Conservation (phyloP, 2,113 vertebrate species). For the rat (Rattus norvegicus) region DNA sequence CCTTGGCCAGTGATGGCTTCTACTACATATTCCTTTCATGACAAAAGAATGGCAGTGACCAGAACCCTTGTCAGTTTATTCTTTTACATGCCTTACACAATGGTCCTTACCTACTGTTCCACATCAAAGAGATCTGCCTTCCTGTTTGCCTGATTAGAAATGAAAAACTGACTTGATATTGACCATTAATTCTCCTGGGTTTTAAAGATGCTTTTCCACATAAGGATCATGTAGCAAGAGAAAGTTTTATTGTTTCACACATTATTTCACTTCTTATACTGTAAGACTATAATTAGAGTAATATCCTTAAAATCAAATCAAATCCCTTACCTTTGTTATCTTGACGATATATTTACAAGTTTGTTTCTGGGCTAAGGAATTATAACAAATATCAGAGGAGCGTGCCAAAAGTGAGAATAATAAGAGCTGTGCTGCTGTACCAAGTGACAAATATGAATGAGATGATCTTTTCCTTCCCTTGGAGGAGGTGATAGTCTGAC, state of each 20-base stretch:
- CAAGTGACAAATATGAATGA: constrained; percentile 65
- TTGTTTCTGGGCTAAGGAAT: constrained; percentile 78
- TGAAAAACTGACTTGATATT: background rate
- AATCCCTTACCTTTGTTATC: constrained; percentile 58
- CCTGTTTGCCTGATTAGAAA: constrained; percentile 6
- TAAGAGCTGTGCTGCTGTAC: constrained; percentile 60
- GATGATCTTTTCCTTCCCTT: constrained; percentile 55
- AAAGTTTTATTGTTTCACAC: constrained; percentile 53
- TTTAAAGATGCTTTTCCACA: constrained; percentile 35
- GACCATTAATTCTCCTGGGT: background rate
- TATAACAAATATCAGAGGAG: constrained; percentile 75
- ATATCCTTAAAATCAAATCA: constrained; percentile 74
- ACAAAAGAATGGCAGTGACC: background rate
- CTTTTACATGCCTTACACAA: background rate
- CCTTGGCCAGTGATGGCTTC: background rate
- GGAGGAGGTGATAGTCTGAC: constrained; percentile 52
- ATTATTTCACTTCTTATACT: constrained; percentile 50
- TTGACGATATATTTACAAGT: constrained; percentile 39
- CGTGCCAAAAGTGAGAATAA: constrained; percentile 50
- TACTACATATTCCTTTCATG: background rate
- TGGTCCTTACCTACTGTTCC: background rate
- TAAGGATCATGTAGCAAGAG: background rate
- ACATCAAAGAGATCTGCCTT: background rate
- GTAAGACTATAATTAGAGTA: constrained; percentile 69
- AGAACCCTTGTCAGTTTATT: background rate